Conservation (phyloP, 2,113 vertebrate species). For the Gavialis gangeticus region DNA sequence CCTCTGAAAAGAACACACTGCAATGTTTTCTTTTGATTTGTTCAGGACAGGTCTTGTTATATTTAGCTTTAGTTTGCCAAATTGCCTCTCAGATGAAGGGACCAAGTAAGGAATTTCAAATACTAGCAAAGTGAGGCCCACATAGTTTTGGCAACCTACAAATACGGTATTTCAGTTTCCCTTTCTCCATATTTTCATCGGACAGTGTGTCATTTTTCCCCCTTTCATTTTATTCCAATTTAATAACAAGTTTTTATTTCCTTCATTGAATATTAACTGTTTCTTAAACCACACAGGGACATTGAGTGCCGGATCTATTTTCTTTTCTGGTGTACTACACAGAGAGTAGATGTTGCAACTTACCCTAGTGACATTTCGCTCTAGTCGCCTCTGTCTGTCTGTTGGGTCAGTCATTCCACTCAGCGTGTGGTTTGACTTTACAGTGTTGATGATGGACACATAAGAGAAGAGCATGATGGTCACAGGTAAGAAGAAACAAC, state of each 20-base stretch:
- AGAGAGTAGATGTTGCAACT: not conserved
- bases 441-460: conserved; percentile 86
- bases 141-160: not conserved
- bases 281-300: not conserved
- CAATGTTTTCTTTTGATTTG: too few species aligned
- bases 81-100: too few species aligned
- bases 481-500: conserved; percentile 86
- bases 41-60: too few species aligned
- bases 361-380: conserved; percentile 85
- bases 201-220: not conserved
- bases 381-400: conserved; percentile 82
- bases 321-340: not conserved
- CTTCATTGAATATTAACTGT: not conserved
- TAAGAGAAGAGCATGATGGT: conserved; percentile 85
- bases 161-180: not conserved
- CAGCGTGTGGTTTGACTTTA: conserved; percentile 86
- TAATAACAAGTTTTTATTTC: not conserved
- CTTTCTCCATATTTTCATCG: not conserved
- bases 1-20: not conserved
- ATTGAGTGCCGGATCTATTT: not conserved
- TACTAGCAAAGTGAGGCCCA: too few species aligned
- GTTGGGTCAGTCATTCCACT: conserved; percentile 80
- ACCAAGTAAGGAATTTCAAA: too few species aligned
- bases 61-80: too few species aligned
- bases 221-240: not conserved